These are phyloP conservation scores for Stenoptilia bipunctidactyla DNA, from an alignment of 2,888 invertebrate species.

Conservation along the genomic window DNA sequence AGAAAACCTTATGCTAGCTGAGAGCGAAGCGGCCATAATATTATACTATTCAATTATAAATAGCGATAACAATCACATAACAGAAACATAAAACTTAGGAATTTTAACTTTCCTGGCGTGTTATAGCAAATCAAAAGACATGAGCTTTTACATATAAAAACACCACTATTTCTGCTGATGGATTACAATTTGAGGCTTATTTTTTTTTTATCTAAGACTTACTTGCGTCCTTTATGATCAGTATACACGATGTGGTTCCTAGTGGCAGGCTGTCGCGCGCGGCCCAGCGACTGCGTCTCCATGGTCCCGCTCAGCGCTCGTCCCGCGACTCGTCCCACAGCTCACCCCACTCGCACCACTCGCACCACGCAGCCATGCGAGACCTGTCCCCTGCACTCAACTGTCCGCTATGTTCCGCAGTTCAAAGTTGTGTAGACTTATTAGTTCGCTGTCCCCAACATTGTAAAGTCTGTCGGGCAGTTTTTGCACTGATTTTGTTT, in stretches of 20 bases:
- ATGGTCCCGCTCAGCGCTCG: slow-evolving; percentile 28
- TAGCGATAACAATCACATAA: too few relatives aligned
- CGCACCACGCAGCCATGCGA: slow-evolving; percentile 21
- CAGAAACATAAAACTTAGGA: too few relatives aligned
- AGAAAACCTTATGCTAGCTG: too few relatives aligned
- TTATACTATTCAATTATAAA: too few relatives aligned
- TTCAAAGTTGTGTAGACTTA: slow-evolving; percentile 59
- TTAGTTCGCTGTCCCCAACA: slow-evolving; percentile 51
- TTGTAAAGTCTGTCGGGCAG: slow-evolving; percentile 54
- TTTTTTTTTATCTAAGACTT: too few relatives aligned
- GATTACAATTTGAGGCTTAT: too few relatives aligned
- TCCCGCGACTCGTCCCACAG: background rate
- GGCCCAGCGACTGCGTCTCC: slow-evolving; percentile 47
- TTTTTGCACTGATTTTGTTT: slow-evolving; percentile 59
- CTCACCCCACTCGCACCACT: background rate
- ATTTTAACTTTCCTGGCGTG: too few relatives aligned
- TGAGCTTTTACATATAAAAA: too few relatives aligned
- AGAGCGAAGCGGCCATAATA: too few relatives aligned
- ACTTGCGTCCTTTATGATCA: slow-evolving; percentile 66
- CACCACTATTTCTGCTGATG: too few relatives aligned
- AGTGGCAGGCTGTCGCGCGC: slow-evolving; percentile 45
- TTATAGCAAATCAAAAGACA: too few relatives aligned
- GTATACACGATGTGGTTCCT: slow-evolving; percentile 67
- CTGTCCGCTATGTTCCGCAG: slow-evolving; percentile 28
- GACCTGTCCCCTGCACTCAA: slow-evolving; percentile 27